Evolutionary conservation across 2,888 invertebrate genomes (phyloP), one percentile per base, ranked within the genome.

Genomic region (Iphiclides podalirius): DNA sequence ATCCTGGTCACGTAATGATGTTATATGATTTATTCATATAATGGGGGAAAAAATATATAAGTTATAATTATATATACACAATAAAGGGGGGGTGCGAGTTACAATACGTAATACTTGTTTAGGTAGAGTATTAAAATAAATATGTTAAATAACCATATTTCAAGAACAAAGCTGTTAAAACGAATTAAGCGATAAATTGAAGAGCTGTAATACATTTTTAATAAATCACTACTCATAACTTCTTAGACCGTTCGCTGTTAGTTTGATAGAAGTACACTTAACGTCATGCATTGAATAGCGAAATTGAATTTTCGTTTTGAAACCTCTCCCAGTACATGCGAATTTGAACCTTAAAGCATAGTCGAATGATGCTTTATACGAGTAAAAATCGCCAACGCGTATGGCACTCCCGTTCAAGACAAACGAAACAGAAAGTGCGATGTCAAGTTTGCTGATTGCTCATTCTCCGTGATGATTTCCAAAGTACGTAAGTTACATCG

Each of bases 381-480:
- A n/a, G n/a, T n/a, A n/a, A n/a, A n/a, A n/a, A n/a, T n/a, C n/a
- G n/a, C n/a, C n/a, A n/a, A n/a, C n/a, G n/a, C n/a, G n/a, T n/a
- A n/a, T n/a, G n/a, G n/a, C n/a, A n/a, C n/a, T n/a, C n/a, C n/a
- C n/a, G n/a, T n/a, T n/a, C n/a, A n/a, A n/a, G n/a, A n/a, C 72
- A 71, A 76, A 71, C 52, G 69, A 78, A 76, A 77, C 68, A 65
- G 75, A 79, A 79, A 79, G 78, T 70, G 52, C 53, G 52, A 69
- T 66, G 66, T 61, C 54, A 53, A 49, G 47, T 49, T 59, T 64
- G 57, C 62, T 69, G 67, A 70, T 72, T 71, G 66, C 66, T 67
- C 60, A 68, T 70, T 71, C 67, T 55, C 57, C 26, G 33, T 39
- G 34, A 42, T 47, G 35, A 47, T 47, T 46, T 33, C 33, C 46